Percentiles rank a stretch among this genome's conserved stretches.
Evolutionary conservation across 2,888 invertebrate species (phyloP).

Genomic region (Morinoia aosen): DNA sequence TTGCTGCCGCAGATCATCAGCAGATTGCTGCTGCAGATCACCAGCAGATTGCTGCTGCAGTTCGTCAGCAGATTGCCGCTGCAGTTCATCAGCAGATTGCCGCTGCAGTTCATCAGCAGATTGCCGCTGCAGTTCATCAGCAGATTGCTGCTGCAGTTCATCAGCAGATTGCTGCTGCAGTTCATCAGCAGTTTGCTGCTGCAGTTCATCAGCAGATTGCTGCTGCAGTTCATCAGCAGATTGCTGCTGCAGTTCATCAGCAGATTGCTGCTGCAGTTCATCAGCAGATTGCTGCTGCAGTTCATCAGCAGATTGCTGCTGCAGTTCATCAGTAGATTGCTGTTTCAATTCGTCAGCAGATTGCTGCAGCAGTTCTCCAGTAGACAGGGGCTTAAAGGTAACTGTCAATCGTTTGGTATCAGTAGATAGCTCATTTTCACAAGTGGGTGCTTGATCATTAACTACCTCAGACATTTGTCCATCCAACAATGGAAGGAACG

Average conservation of each 20-base stretch:
- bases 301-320: no score
- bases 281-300: no score
- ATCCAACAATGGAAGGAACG: not conserved
- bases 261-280: no score
- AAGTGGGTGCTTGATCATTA: not conserved
- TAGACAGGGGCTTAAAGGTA: not conserved
- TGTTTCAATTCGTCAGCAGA: no score
- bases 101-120: not conserved
- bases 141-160: not conserved
- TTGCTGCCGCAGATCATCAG: no score
- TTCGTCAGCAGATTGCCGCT: not conserved
- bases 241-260: no score
- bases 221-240: no score
- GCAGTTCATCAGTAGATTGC: no score
- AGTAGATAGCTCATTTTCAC: not conserved
- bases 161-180: no score
- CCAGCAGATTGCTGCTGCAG: not conserved
- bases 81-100: not conserved
- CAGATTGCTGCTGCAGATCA: no score
- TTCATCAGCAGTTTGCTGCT: no score
- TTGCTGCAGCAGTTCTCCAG: not conserved
- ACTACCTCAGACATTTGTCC: not conserved
- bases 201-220: no score
- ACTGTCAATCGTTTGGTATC: not conserved
- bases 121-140: not conserved